Percentiles rank a stretch among this genome's conserved stretches.
phyloP scores from a whole-genome alignment of 2,797 vertebrate genomes.

The Dryobates pubescens region DNA sequence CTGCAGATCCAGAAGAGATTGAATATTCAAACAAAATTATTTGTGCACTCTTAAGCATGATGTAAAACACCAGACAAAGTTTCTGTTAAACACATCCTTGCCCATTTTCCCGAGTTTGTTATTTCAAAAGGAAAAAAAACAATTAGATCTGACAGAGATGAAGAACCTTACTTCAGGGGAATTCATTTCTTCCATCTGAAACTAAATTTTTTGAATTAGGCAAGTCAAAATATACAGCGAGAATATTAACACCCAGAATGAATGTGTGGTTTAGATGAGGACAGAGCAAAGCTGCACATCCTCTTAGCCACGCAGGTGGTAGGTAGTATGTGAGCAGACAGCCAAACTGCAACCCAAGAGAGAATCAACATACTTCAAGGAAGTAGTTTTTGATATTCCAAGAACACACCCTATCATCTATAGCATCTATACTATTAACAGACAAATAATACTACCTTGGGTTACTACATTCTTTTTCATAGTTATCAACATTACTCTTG shows the following conservation, averaged over 20 bases:
- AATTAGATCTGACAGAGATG: neutral
- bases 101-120: neutral
- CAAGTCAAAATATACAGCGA: neutral
- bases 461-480: neutral
- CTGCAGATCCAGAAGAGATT: neutral
- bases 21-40: neutral
- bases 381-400: neutral
- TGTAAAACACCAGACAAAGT: neutral
- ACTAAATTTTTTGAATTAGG: neutral
- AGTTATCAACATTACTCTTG: neutral
- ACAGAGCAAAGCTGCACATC: neutral
- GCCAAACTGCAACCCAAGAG: fast-evolving
- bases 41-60: neutral
- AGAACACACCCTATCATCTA: neutral
- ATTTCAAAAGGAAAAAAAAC: neutral
- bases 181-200: neutral
- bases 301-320: fast-evolving
- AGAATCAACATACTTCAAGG: neutral
- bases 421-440: neutral
- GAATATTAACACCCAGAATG: neutral
- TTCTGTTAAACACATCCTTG: neutral
- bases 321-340: neutral
- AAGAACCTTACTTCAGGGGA: neutral
- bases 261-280: neutral
- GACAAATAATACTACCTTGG: neutral